These are phyloP conservation scores for Eumerus sabulonum DNA, from an alignment of 2,888 invertebrate species.

Conservation along the genomic window DNA sequence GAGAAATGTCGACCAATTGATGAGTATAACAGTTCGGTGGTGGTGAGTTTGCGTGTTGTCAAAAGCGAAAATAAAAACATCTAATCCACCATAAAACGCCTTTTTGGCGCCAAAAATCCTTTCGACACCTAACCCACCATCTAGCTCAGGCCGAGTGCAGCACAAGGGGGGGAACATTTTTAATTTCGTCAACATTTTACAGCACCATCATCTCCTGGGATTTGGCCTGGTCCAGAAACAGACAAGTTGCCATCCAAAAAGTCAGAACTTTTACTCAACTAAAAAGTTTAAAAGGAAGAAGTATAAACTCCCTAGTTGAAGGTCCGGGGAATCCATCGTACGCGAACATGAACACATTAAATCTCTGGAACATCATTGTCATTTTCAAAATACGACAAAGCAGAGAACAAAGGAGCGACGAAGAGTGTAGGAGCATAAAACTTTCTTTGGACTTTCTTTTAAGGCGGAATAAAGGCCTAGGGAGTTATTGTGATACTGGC, in stretches of 20 bases:
- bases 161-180: neutral
- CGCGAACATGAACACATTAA: slow-evolving; percentile 22
- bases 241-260: slow-evolving; percentile 6
- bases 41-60: slow-evolving; percentile 32
- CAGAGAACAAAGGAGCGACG: no score
- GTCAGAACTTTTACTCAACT: neutral
- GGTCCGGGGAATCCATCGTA: slow-evolving; percentile 28
- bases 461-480: slow-evolving; percentile 49
- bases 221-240: no score
- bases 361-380: slow-evolving; percentile 48
- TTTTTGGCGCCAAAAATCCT: slow-evolving; percentile 35
- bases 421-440: slow-evolving; percentile 5
- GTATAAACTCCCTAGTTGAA: slow-evolving; percentile 34
- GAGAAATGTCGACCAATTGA: neutral
- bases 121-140: neutral
- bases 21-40: slow-evolving; percentile 16
- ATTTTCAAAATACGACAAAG: neutral
- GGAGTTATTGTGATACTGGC: slow-evolving; percentile 38
- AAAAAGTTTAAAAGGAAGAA: slow-evolving; percentile 13
- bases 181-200: no score
- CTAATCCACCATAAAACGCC: no score
- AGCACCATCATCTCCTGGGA: no score
- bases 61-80: no score
- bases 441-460: slow-evolving; percentile 49
- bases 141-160: neutral